Evolutionary conservation across 23 tunicate genomes (phyloP).

Genomic region (Styela plicata): DNA sequence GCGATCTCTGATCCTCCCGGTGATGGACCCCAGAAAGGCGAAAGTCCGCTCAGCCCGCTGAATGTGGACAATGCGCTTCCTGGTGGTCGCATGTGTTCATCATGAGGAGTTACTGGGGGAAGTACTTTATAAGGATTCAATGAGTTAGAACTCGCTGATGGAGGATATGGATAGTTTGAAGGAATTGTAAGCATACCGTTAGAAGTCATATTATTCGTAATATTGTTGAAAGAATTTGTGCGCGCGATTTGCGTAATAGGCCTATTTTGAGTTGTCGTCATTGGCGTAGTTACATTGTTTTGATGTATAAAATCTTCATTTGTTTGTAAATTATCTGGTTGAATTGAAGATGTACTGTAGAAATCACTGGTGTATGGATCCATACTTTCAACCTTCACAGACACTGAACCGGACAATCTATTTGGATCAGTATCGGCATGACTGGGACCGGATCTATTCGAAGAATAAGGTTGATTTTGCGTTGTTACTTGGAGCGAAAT

Average conservation of each 20-base stretch:
- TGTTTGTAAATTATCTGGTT: neutral
- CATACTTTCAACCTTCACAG: conserved; percentile 15
- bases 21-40: conserved; percentile 53
- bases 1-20: conserved; percentile 63
- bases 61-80: conserved; percentile 80
- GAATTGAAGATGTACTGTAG: neutral
- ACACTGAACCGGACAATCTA: neutral
- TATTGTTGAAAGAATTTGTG: conserved; percentile 12
- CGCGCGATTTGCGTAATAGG: neutral
- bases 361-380: neutral
- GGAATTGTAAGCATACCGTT: neutral
- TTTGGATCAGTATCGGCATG: neutral
- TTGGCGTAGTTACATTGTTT: neutral
- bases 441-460: neutral
- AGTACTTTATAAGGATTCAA: conserved; percentile 87
- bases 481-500: neutral
- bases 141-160: conserved; percentile 37
- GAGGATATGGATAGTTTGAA: neutral
- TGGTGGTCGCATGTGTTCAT: conserved; percentile 68
- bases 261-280: neutral
- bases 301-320: neutral
- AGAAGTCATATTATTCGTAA: neutral
- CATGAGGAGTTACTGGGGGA: conserved; percentile 84
- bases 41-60: conserved; percentile 72
- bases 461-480: neutral